Base-by-base conservation (phyloP, 1,140 invertebrate genomes). In the Psix sp. region DNA sequence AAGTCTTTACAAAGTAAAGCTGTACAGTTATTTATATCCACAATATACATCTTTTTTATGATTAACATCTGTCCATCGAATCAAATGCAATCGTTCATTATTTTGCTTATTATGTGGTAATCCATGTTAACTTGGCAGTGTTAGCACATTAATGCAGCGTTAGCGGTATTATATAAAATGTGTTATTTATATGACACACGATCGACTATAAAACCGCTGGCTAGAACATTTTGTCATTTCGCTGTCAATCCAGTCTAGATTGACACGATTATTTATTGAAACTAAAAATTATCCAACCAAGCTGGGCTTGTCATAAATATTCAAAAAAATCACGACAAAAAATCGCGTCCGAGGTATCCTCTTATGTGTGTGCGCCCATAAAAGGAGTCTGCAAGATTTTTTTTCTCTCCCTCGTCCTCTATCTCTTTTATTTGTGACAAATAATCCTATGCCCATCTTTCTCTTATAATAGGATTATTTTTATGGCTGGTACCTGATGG, bases 101-200 rank as follows among this genome's bases (percentile, higher is more conserved):
- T 68, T 60, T 68, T 39, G 31, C 39, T 46, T 29, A 59, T 49
- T 57, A 52, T 52, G 46, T 48, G 33, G 33, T 60, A 52, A 68
- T 68, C 45, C 38, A 7, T 26, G 66, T 54, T 60, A 70, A 60
- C 66, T 54, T 68, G 65, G 52, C 65, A 59, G 39, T 59, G 65
- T 59, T 68, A 59, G 29, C 48, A 68, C 46, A 60, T 31, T 35
- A 10, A 40, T 66, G 18, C 63, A 40, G 4, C 11, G 29, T n/a
- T n/a, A n/a, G n/a, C n/a, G n/a, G n/a, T n/a, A n/a, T n/a, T n/a
- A n/a, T n/a, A n/a, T n/a, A 24, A 24, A 24, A 24, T 24, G 21
- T 24, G 7, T 24, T 24, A 24, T 24, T 24, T 7, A n/a, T n/a
- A n/a, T n/a, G n/a, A n/a, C n/a, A n/a, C n/a, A n/a, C n/a, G n/a